Base-by-base conservation (phyloP, 2,797 vertebrate species). In the Pangasius larnaudii region DNA sequence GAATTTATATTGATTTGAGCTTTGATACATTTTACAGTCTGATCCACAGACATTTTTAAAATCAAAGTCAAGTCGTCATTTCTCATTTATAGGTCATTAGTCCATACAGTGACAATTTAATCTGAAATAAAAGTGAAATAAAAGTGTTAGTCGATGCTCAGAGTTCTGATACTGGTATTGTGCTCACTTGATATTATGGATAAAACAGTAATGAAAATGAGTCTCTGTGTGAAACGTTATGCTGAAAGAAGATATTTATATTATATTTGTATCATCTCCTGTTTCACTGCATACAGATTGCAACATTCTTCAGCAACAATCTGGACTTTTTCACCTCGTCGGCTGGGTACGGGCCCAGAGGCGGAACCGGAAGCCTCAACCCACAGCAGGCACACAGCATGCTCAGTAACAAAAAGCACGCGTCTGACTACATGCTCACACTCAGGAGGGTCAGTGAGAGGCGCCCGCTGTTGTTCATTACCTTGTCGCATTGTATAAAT, bases 251-350 rank as follows among this genome's bases (percentile, higher is more conserved):
- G 39, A 18, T 19, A 42, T 24, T 85, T 9, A 61, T 33, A 42
- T 42, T 42, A 42, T 42, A 6, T 6, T 42, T 6, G 6, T 42
- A 42, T 42, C 5, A 42, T 53, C 77, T 22, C 72, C 14, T 39
- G 84, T n/a, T 56, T 13, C 89, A 69, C 89, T 67, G 71, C n/a
- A 72, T 92, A 39, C 96, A 99, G 99, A 97, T 99, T 65, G 96
- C 98, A 49, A 98, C 98, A 0, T 99, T 99, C 95, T 99, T 99
- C 92, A 98, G 96, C 94, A 99, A 98, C 96, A 99, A 98, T 88
- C 93, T 98, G 94, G 98, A 99, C 92, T 97, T 97, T 92, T 99
- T 99, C 92, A 96, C 96, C 10, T 91, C 93, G 46, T 96, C 97
- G 0, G 27, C 97, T 65, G 98, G 97, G 93, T 99, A 97, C 24